Percentiles rank a stretch among this genome's conserved stretches.
Conservation (phyloP, 2,888 invertebrate species). For the Zonitis immaculata region DNA sequence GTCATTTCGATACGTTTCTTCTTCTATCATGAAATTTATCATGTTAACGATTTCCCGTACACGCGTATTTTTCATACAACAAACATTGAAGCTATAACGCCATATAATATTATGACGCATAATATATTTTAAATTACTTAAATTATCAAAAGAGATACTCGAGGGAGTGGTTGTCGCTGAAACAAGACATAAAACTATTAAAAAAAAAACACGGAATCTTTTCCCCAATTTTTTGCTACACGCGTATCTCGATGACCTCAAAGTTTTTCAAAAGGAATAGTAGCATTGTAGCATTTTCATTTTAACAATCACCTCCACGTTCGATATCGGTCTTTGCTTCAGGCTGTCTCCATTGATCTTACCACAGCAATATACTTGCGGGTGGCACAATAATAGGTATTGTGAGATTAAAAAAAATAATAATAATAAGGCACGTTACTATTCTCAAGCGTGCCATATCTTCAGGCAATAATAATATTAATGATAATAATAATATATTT, state of each 20-base stretch:
- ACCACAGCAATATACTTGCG: slow-evolving; percentile 43
- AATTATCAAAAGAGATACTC: neutral
- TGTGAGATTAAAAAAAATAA: slow-evolving; percentile 43
- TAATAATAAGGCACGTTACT: slow-evolving; percentile 32
- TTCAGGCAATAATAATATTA: slow-evolving; percentile 28
- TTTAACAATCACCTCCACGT: slow-evolving; percentile 34
- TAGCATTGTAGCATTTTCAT: slow-evolving; percentile 32
- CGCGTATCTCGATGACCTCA: slow-evolving; percentile 41
- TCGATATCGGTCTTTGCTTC: slow-evolving; percentile 35
- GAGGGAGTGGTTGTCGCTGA: neutral
- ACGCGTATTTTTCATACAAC: slow-evolving; percentile 23
- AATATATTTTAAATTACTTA: slow-evolving; percentile 4
- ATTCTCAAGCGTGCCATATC: slow-evolving; percentile 29
- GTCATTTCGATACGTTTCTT: slow-evolving; percentile 30
- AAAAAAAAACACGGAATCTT: slow-evolving; percentile 9
- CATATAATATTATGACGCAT: slow-evolving; percentile 5
- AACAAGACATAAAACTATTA: neutral
- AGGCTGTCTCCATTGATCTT: slow-evolving; percentile 41
- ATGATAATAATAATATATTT: too few species aligned
- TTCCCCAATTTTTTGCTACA: slow-evolving; percentile 9
- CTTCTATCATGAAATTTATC: slow-evolving; percentile 30
- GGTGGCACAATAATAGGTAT: slow-evolving; percentile 42
- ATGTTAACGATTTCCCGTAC: slow-evolving; percentile 32
- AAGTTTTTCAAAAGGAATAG: slow-evolving; percentile 26
- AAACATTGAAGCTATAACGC: slow-evolving; percentile 12